Evolutionary conservation across 1,140 invertebrate genomes (phyloP).

Genomic region (Drosophila murphyi): DNA sequence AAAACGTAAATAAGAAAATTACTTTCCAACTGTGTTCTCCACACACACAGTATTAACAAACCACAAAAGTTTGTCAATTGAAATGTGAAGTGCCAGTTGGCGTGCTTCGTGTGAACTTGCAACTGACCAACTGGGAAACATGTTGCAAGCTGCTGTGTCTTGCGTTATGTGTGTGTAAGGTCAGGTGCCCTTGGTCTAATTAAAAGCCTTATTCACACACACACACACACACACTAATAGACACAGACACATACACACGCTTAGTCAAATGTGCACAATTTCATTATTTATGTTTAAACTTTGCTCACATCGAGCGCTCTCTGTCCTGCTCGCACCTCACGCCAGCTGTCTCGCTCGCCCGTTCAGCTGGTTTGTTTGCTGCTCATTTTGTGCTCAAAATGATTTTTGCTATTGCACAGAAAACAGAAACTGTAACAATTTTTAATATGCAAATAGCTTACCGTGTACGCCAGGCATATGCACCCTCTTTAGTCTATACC

Average conservation of each 20-base stretch:
- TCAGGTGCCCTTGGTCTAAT: conserved; percentile 76
- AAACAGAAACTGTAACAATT: conserved; percentile 45
- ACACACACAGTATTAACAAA: background rate
- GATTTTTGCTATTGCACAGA: conserved; percentile 50
- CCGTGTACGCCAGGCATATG: conserved; percentile 32
- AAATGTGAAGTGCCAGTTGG: conserved; percentile 14
- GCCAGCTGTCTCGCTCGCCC: conserved; percentile 12
- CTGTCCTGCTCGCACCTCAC: background rate
- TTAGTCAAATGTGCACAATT: conserved; percentile 38
- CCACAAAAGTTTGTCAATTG: conserved; percentile 46
- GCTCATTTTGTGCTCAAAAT: conserved; percentile 73
- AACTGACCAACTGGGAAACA: conserved; percentile 30
- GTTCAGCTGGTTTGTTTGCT: conserved; percentile 39
- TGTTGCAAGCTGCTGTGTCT: conserved; percentile 42
- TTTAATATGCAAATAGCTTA: conserved; percentile 76
- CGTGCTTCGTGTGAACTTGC: conserved; percentile 1
- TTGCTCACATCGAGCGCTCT: conserved; percentile 33
- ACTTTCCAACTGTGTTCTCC: conserved; percentile 55
- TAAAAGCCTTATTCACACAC: conserved; percentile 59
- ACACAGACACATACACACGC: conserved; percentile 3
- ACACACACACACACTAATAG: conserved; percentile 21
- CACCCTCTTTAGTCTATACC: no score
- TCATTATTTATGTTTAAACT: conserved; percentile 75
- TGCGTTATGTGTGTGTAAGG: conserved; percentile 32
- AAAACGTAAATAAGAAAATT: conserved; percentile 74